Evolutionary conservation across 1,140 invertebrate species (phyloP), one percentile per base, ranked within the genome.

Genomic region (Aphis craccivora): DNA sequence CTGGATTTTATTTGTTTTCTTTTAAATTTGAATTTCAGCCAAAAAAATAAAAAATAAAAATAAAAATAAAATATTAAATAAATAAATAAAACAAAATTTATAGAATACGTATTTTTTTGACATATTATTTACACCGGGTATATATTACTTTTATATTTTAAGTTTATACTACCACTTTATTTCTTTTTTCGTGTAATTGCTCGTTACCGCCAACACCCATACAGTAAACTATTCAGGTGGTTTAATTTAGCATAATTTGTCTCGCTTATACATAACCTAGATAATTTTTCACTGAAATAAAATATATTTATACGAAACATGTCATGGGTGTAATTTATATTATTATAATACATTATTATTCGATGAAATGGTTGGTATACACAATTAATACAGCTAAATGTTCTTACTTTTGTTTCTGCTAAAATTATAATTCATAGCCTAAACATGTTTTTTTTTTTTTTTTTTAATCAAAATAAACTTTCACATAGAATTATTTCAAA

Each of bases 21-120:
- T 83, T 83, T 37, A 37, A 83, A 83, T 35, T 83, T 83, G 76
- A 83, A 83, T 83, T 37, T 83, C 35, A 83, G 76, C 76, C 76
- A 83, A 83, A 83, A 83, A 83, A 23, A 83, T 8, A 51, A 20
- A 60, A 60, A 60, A 67, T n/a, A 60, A 60, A 60, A 30, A 60
- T 23, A 55, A 76, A 18, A 76, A 40, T 40, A 40, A 40, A 40
- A 40, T 40, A 40, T 2, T 76, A 81, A 60, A 30, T 60, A 60
- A 25, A 81, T 81, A 81, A 81, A 81, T 8, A 37, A 83, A 83
- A 37, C 76, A 83, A 83, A 83, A 83, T 83, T 83, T 83, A 83
- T 37, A 83, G 76, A 22, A 83, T 22, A 37, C 22, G 76, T 83
- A 83, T 83, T 83, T 83, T 83, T 83, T 35, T 83, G 76, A 83